Percentiles rank a stretch among this genome's conserved stretches.
Evolutionary conservation across 2,888 invertebrate genomes (phyloP).

Genomic region (Troides aeacus): DNA sequence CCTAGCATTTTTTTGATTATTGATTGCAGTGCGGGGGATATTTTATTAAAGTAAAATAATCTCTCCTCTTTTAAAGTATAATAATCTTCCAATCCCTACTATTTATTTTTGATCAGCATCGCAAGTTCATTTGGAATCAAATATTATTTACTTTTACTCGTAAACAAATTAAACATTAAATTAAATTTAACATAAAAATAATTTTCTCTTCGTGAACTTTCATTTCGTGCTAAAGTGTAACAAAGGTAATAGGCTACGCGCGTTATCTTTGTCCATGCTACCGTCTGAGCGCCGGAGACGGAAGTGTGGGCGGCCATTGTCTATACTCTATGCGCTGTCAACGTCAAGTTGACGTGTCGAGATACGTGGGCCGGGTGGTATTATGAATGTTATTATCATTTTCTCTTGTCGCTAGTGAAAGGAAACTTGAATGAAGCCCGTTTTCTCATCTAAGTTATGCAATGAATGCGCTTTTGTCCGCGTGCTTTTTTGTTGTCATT

Average conservation of each 20-base stretch:
- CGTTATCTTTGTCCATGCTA: conserved; percentile 32
- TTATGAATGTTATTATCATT: conserved; percentile 31
- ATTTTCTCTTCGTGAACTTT: conserved; percentile 2
- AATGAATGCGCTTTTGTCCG: conserved; percentile 11
- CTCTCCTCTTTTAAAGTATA: too few species aligned
- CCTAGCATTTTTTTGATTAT: too few species aligned
- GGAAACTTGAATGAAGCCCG: conserved; percentile 28
- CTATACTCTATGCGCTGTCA: conserved; percentile 33
- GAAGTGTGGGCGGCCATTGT: conserved; percentile 37
- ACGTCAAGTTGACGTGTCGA: conserved; percentile 30
- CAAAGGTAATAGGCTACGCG: conserved; percentile 29
- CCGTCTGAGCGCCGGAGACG: conserved; percentile 32
- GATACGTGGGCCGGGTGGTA: conserved; percentile 30
- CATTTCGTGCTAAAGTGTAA: background rate
- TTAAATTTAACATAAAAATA: background rate
- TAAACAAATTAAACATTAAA: too few species aligned
- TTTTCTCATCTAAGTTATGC: conserved; percentile 10
- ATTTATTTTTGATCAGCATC: too few species aligned
- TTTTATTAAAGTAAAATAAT: too few species aligned
- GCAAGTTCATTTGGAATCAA: too few species aligned
- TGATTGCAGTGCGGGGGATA: too few species aligned
- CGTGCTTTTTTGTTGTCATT: conserved; percentile 8
- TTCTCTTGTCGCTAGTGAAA: conserved; percentile 21
- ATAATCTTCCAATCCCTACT: too few species aligned
- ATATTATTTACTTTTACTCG: too few species aligned